Base-by-base conservation (phyloP, 2,113 vertebrate genomes). In the Eleginops maclovinus region DNA sequence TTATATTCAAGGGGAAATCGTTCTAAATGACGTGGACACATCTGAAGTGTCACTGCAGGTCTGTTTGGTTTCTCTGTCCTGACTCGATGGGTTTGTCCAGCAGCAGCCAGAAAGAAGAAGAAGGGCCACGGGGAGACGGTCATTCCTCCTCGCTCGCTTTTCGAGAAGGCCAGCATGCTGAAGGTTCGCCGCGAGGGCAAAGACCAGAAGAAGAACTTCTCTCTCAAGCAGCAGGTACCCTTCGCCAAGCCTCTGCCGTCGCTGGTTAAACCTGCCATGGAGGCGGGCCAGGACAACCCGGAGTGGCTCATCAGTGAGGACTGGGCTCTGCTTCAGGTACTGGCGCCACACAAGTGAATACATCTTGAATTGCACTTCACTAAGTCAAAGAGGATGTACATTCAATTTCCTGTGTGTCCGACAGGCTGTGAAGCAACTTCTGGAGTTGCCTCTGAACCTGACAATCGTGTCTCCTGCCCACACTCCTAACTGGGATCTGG, bases 401-500 rank as follows among this genome's bases (percentile, higher is more conserved):
- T 60, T 44, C 9, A 26, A 11, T 24, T 1, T 21, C 21, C 0
- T 14, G 49, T 74, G 28, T 61, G 13, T 54, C 31, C 40, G 50
- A 40, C 55, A 98, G 97, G 96, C 96, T 75, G 96, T 98, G 56
- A 97, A 98, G 72, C 97, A 98, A 93, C 93, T 98, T 66, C 94
- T 98, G 85, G 97, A 98, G 90, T 93, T 98, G 60, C 97, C 97
- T 13, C 91, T 98, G 84, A 98, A 97, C 91, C 93, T 98, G 68
- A 95, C 96, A 31, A 94, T 98, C 40, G 94, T 97, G 77, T 98
- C 97, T 0, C 97, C 97, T 22, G 97, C 97, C 0, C 97, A 98
- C 94, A 98, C 96, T 19, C 96, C 97, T n/a, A 98, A 98, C 87
- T 98, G 97, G 97, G 97, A 98, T 91, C 93, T 98, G 64, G 97